Evolutionary conservation across 1,140 invertebrate genomes (phyloP).

Genomic region (Acarapis woodi): DNA sequence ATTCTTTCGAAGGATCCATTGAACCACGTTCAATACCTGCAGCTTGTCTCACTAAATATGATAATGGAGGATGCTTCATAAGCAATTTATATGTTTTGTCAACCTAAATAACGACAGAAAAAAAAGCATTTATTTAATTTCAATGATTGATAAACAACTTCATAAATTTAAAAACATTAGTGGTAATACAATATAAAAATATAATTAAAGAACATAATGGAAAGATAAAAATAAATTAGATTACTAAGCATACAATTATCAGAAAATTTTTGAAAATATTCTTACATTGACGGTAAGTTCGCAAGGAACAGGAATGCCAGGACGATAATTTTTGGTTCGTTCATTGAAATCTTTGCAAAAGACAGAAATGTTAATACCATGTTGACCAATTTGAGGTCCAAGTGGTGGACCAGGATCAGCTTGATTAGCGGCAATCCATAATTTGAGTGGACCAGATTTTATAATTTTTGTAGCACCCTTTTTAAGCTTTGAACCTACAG

Average conservation of each 20-base stretch:
- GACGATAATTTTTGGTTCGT: slow-evolving; percentile 62
- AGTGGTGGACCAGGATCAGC: slow-evolving; percentile 14
- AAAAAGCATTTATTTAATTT: neutral
- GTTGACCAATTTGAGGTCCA: slow-evolving; percentile 16
- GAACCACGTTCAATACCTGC: slow-evolving; percentile 58
- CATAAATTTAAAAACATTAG: neutral
- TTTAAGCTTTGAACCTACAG: slow-evolving; percentile 8
- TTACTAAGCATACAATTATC: too few species aligned
- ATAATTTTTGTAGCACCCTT: slow-evolving; percentile 14
- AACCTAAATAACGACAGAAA: slow-evolving; percentile 18
- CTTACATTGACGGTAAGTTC: slow-evolving; percentile 37
- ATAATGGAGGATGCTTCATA: slow-evolving; percentile 51
- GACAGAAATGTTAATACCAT: slow-evolving; percentile 72
- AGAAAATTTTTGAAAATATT: neutral
- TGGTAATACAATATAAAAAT: neutral
- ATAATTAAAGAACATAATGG: neutral
- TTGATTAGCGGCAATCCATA: slow-evolving; percentile 13
- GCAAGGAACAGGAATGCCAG: slow-evolving; percentile 62
- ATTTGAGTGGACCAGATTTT: slow-evolving; percentile 11
- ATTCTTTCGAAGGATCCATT: slow-evolving; percentile 41
- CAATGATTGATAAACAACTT: neutral
- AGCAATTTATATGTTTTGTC: slow-evolving; percentile 56
- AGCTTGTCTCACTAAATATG: slow-evolving; percentile 73
- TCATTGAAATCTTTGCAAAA: slow-evolving; percentile 98
- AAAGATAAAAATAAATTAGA: too few species aligned